Base-by-base conservation (phyloP, 30 jellyfish, hydroid and myxozoan species). In the Mastigias papua region DNA sequence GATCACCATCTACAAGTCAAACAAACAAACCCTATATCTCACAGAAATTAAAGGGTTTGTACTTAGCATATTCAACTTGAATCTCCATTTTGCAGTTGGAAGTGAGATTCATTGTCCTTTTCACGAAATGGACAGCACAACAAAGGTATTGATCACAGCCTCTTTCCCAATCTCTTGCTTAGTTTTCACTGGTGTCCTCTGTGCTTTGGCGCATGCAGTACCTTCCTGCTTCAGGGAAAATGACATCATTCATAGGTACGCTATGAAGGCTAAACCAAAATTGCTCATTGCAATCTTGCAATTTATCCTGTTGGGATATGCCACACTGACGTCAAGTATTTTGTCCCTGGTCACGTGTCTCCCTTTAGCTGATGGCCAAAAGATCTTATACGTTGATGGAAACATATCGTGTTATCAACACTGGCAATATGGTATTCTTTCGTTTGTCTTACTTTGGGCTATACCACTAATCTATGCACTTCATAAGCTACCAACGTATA, bases 401-500 rank as follows among this genome's bases (percentile, higher is more conserved):
- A 61, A 34, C 10, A 10, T 78, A 17, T 17, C 67, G 7, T 78
- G 88, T 50, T 78, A 51, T 42, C 88, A 78, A 34, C 34, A 26
- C 29, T 78, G 78, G 88, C 88, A 78, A 60, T 78, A 78, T 20
- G 66, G 34, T 4, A 37, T 58, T 60, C 58, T 78, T 67, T 19
- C 67, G 10, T 32, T 78, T 26, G 58, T 78, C 42, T n/a, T 32
- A 13, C 6, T 30, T n/a, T 78, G 88, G 88, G 34, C 67, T 20
- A 30, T 78, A 22, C 88, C 88, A 3, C 34, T 78, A 65, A 73
- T 78, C 9, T 60, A 27, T 35, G 65, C 78, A 34, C 49, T 78
- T 4, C 50, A 25, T 21, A n/a, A 29, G 29, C 64, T 73, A 51
- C 34, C 75, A 4, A 54, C 19, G 20, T 25, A 35, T 10, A 22